Conservation (phyloP, 2,888 invertebrate species). For the Carterocephalus palaemon region DNA sequence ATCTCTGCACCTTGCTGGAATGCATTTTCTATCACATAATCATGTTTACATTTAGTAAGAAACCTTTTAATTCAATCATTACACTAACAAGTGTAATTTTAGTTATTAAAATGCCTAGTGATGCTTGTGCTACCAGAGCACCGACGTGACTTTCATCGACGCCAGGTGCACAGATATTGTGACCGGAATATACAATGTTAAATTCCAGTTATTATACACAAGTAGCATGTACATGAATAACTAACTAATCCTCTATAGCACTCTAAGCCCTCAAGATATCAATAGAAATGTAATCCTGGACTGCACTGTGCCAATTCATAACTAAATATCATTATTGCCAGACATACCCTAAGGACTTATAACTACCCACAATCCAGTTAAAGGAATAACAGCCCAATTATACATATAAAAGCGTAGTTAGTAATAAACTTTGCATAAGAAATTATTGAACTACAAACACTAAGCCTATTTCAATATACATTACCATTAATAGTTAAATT, state of each 20-base stretch:
- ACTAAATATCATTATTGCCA: conserved; percentile 27
- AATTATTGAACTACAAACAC: conserved; percentile 47
- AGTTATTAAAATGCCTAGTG: too few species aligned
- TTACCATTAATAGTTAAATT: conserved; percentile 54
- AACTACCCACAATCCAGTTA: conserved; percentile 67
- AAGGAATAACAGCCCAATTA: conserved; percentile 61
- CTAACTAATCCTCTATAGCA: background rate
- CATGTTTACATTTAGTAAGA: too few species aligned
- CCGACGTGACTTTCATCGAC: too few species aligned
- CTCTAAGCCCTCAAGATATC: background rate
- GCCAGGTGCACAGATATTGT: too few species aligned
- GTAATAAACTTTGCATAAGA: conserved; percentile 48
- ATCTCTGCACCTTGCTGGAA: too few species aligned
- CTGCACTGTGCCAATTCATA: conserved; percentile 6
- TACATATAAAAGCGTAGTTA: conserved; percentile 63
- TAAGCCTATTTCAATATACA: conserved; percentile 62
- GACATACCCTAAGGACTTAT: conserved; percentile 42
- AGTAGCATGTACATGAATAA: too few species aligned
- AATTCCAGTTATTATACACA: too few species aligned
- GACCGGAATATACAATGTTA: too few species aligned
- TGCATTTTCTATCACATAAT: too few species aligned
- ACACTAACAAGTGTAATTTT: too few species aligned
- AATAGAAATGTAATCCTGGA: conserved; percentile 16
- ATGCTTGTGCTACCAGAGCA: too few species aligned
- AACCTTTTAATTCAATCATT: too few species aligned